Evolutionary conservation across 2,888 invertebrate genomes (phyloP), one percentile per base, ranked within the genome.

Genomic region (Muscina levida): DNA sequence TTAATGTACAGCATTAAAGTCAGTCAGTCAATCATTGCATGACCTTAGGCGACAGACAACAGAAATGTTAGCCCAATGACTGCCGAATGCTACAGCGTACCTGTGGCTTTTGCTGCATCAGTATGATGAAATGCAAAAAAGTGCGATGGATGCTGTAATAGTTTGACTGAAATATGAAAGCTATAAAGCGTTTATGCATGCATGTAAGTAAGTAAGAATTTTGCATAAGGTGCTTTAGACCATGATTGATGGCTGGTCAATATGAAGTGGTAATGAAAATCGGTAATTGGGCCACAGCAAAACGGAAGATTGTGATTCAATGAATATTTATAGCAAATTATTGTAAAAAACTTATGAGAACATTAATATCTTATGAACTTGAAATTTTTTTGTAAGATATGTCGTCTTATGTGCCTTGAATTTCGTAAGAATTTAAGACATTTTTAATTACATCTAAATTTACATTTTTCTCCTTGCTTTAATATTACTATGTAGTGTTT

Each of bases 291-390:
- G 13, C 17, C n/a, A 59, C 17, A 56, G 26, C 17, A 39, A 51
- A 10, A 51, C 11, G 8, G 22, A 19, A 13, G 15, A 51, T n/a
- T 46, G 53, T 59, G 48, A 79, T 56, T 77, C 77, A 68, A 77
- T 81, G 81, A 71, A 81, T 81, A 81, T 77, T 81, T 77, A 81
- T 68, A 53, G 53, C n/a, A 68, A 68, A 51, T 68, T 68, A 68
- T 51, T 37, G 51, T 11, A 39, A 24, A 15, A 37, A 37, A 15
- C 24, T 42, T 53, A 56, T 51, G 42, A 24, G 13, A 67, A 53
- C 17, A 51, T 5, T 24, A 53, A 24, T 53, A 22, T 24, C 1
- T 53, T 17, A 22, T 4, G 51, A 1, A 51, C n/a, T n/a, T n/a
- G n/a, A 10, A 44, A n/a, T 44, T 44, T 44, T 8, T n/a, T n/a